Percentiles rank a stretch among this genome's conserved stretches.
Evolutionary conservation across 2,113 vertebrate species (phyloP).

Genomic region (Drymodes brunneopygia): DNA sequence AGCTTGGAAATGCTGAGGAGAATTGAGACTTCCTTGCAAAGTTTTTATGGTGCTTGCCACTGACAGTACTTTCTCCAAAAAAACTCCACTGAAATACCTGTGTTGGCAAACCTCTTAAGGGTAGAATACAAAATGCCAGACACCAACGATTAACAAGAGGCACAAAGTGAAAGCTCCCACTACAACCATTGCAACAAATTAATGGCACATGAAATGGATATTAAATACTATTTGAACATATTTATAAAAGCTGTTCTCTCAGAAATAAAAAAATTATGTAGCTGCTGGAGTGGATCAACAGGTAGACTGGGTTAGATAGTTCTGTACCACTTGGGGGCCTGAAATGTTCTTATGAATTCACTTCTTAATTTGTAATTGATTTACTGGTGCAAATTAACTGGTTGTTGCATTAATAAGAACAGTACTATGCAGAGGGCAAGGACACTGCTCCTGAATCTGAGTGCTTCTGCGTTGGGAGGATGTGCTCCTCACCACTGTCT

Average conservation of each 20-base stretch:
- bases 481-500: not conserved
- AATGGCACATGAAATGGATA: not conserved
- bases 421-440: not conserved
- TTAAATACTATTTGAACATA: not conserved
- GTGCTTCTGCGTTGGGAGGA: not conserved
- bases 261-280: not conserved
- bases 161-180: not conserved
- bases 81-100: not conserved
- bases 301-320: not conserved
- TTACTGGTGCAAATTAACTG: not conserved
- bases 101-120: not conserved
- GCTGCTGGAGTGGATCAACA: not conserved
- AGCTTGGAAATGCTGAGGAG: not conserved
- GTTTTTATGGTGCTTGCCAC: not conserved
- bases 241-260: not conserved
- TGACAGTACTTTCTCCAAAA: not conserved
- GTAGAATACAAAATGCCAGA: not conserved
- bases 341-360: not conserved
- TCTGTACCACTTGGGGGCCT: not conserved
- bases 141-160: not conserved
- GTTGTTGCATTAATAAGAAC: not conserved
- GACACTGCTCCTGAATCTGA: not conserved
- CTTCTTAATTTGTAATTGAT: not conserved
- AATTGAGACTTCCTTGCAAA: not conserved
- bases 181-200: not conserved